A percentile compares a stretch with the other conserved stretches of the same genome.
Evolutionary conservation across 1,140 invertebrate species (phyloP).

Genomic region (Drosophila ficusphila): DNA sequence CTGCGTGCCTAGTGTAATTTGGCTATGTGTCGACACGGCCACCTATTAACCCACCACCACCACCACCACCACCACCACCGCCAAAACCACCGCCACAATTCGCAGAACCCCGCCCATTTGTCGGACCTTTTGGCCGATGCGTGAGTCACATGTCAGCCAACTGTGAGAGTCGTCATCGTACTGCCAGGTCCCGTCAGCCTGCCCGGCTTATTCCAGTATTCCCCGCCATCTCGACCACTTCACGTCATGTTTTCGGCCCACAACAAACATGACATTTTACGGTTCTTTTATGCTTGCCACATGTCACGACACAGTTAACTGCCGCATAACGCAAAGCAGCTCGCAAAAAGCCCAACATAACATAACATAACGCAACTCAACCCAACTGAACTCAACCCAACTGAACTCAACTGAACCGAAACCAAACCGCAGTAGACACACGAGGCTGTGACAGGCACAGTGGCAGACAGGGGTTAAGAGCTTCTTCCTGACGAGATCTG

Average conservation of each 20-base stretch:
- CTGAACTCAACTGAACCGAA: background rate
- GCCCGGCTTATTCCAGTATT: background rate
- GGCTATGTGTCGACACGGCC: conserved; percentile 70
- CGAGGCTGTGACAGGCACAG: conserved; percentile 3
- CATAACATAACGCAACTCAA: conserved; percentile 25
- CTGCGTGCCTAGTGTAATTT: conserved; percentile 64
- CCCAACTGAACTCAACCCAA: background rate
- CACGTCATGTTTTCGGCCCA: conserved; percentile 74
- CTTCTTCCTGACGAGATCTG: conserved; percentile 49
- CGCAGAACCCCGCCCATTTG: conserved; percentile 5
- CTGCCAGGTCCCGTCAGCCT: background rate
- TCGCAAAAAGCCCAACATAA: conserved; percentile 16
- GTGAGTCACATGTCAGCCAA: conserved; percentile 54
- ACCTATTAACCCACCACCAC: conserved; percentile 25
- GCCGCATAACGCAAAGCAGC: conserved; percentile 52
- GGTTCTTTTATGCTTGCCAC: conserved; percentile 82
- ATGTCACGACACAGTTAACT: conserved; percentile 80
- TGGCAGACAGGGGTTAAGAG: conserved; percentile 51
- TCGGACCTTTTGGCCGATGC: conserved; percentile 32
- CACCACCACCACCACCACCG: background rate
- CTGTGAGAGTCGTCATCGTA: conserved; percentile 45
- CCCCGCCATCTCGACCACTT: conserved; percentile 52
- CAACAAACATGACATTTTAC: conserved; percentile 81
- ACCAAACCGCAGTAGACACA: background rate
- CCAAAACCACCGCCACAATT: too few species aligned